phyloP scores from a whole-genome alignment of 2,888 invertebrate genomes.

The Tineola bisselliella region DNA sequence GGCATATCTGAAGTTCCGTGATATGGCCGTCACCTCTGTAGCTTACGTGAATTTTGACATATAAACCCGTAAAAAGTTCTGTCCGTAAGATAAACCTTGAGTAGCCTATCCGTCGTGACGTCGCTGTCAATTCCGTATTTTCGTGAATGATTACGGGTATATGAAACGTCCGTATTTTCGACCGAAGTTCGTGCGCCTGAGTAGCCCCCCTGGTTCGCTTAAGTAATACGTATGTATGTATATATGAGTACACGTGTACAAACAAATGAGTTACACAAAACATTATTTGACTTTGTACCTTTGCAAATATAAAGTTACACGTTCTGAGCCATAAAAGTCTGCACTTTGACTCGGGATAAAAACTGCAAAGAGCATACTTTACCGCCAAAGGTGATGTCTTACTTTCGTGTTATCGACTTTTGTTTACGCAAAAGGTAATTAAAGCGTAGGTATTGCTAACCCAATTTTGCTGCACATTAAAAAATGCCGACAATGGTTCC shows the following conservation, averaged over 20 bases:
- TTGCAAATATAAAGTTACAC: neutral
- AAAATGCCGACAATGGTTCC: conserved; percentile 8
- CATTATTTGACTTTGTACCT: neutral
- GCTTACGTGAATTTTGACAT: no score
- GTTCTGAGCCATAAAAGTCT: neutral
- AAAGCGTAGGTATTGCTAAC: neutral
- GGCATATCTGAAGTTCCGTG: no score
- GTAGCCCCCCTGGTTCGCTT: no score
- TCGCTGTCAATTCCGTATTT: no score
- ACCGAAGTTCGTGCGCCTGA: no score
- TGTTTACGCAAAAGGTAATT: neutral
- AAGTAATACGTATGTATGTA: no score
- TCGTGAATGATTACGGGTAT: no score
- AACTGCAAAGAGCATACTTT: neutral
- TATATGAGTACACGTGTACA: neutral
- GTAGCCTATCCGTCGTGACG: no score
- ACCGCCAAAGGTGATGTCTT: neutral
- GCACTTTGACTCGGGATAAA: neutral
- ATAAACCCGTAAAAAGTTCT: no score
- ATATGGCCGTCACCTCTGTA: no score
- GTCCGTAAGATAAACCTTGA: no score
- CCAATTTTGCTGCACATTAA: neutral
- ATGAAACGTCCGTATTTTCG: no score
- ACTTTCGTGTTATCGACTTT: neutral
- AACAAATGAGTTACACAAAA: neutral